These are phyloP conservation scores for Tragelaphus eurycerus DNA, from an alignment of 2,797 vertebrate genomes.

Conservation along the genomic window DNA sequence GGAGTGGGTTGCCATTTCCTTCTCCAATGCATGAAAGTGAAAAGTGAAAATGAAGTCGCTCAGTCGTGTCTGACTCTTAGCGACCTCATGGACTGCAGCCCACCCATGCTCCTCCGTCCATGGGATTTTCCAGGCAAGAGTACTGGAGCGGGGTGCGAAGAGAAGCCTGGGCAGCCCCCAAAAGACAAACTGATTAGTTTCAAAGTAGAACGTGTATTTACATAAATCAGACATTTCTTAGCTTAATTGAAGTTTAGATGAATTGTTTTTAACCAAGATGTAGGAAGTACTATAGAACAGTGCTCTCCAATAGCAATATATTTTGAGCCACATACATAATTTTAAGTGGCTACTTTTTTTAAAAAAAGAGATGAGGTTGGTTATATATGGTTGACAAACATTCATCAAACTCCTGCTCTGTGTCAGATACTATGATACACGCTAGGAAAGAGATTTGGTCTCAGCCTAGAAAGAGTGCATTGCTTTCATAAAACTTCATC, in stretches of 20 bases:
- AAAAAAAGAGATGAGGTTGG: background rate
- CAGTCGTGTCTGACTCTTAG: too few relatives aligned
- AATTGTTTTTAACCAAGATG: background rate
- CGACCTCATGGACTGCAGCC: too few relatives aligned
- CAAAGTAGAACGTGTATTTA: background rate
- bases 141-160: too few relatives aligned
- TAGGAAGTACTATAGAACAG: background rate
- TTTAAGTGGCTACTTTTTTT: background rate
- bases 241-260: background rate
- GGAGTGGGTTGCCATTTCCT: too few relatives aligned
- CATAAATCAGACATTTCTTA: background rate
- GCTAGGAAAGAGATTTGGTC: conserved; percentile 1
- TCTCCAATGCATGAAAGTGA: too few relatives aligned
- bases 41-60: too few relatives aligned
- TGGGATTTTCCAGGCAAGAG: too few relatives aligned
- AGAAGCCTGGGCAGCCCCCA: background rate
- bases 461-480: background rate
- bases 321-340: background rate
- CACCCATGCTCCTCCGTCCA: too few relatives aligned
- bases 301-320: background rate
- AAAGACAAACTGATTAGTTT: background rate
- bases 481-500: background rate
- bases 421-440: background rate
- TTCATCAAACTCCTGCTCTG: background rate
- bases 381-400: background rate